Conservation (phyloP, 1,140 invertebrate genomes). For the Cardiocondyla obscurior region DNA sequence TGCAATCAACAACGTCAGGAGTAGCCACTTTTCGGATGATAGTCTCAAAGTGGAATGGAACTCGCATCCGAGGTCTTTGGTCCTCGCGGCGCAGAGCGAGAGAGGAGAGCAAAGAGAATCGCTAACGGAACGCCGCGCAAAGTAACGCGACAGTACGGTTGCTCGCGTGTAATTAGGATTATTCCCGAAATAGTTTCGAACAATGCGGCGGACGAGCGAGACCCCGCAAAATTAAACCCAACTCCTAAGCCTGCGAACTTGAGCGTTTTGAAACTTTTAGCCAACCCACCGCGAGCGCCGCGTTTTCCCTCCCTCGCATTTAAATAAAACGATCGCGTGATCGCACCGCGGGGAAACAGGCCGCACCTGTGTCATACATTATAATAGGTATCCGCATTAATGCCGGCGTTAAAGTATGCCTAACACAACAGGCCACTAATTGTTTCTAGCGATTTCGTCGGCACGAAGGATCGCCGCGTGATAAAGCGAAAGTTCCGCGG, state of each 20-base stretch:
- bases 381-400: conserved; percentile 9
- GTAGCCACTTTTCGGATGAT: conserved; percentile 16
- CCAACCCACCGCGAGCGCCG: not conserved
- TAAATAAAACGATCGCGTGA: conserved; percentile 53
- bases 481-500: conserved; percentile 5
- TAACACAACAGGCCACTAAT: not conserved
- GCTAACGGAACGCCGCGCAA: conserved; percentile 15
- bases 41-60: not conserved
- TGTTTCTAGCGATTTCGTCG: conserved; percentile 14
- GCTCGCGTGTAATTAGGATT: conserved; percentile 39
- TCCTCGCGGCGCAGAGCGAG: not conserved
- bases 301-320: conserved; percentile 28
- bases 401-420: conserved; percentile 1
- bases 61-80: conserved; percentile 4
- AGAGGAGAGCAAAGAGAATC: conserved; percentile 20
- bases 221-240: conserved; percentile 11
- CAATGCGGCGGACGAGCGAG: conserved; percentile 11
- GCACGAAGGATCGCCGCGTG: not conserved
- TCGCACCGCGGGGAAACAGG: conserved; percentile 11
- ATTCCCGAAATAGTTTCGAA: conserved; percentile 47
- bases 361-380: conserved; percentile 5
- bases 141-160: conserved; percentile 24
- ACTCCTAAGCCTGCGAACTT: conserved; percentile 34
- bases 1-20: not conserved
- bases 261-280: not conserved